Conservation (phyloP, 2,113 vertebrate species). For the Carassius auratus region DNA sequence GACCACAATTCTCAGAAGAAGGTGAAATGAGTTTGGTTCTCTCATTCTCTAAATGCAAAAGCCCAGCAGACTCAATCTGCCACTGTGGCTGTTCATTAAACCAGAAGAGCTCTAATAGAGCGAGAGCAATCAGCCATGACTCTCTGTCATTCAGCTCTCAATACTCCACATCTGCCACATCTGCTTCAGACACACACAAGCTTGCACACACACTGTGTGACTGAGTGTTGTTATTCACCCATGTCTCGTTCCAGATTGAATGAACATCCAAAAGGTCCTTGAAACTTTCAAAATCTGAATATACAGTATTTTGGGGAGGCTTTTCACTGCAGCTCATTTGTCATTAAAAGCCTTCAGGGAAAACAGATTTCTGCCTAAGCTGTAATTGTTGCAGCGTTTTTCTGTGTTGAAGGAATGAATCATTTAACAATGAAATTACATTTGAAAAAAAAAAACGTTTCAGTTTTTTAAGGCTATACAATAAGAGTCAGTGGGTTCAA, state of each 20-base stretch:
- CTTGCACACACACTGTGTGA: conserved; percentile 20
- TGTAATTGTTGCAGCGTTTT: background rate
- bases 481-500: background rate
- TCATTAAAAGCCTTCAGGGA: background rate
- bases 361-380: background rate
- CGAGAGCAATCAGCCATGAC: conserved; percentile 47
- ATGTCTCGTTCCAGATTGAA: background rate
- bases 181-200: conserved; percentile 33
- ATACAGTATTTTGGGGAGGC: background rate
- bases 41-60: conserved; percentile 38
- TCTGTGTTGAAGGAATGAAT: background rate
- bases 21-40: conserved; percentile 16
- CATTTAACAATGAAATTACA: background rate
- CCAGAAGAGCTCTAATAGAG: conserved; percentile 44
- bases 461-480: no score
- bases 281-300: conserved; percentile 18
- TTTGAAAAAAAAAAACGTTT: no score
- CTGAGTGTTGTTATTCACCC: conserved; percentile 7
- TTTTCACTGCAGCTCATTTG: background rate
- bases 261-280: conserved; percentile 36
- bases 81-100: conserved; percentile 47
- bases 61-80: conserved; percentile 34
- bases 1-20: conserved; percentile 25
- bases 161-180: conserved; percentile 18
- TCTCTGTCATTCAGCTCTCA: conserved; percentile 41